phyloP scores from a whole-genome alignment of 2,113 vertebrate species.

The Thunnus thynnus region DNA sequence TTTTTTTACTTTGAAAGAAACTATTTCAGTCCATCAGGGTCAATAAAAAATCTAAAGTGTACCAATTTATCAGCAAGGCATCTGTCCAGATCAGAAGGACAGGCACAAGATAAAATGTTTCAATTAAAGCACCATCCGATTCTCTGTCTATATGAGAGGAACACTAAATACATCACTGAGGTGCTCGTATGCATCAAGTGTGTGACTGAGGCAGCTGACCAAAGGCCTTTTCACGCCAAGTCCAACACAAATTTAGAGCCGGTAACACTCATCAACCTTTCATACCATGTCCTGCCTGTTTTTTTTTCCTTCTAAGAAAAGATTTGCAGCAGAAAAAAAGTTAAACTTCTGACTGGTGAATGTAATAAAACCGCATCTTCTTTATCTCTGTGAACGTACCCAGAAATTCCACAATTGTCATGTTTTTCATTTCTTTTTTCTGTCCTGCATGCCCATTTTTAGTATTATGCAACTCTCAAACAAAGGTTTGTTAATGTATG shows the following conservation, averaged over 20 bases:
- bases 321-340: conserved; percentile 4
- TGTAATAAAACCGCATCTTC: neutral
- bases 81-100: conserved; percentile 29
- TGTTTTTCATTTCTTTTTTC: neutral
- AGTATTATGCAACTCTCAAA: conserved; percentile 21
- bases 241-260: conserved; percentile 25
- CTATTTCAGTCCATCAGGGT: neutral
- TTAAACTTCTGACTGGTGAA: neutral
- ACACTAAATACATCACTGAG: conserved; percentile 45
- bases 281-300: conserved; percentile 2
- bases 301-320: neutral
- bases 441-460: neutral
- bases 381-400: conserved; percentile 7
- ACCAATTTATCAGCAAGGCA: conserved; percentile 42
- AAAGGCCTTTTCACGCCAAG: conserved; percentile 52
- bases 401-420: neutral
- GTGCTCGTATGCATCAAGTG: conserved; percentile 8
- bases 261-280: conserved; percentile 10
- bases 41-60: conserved; percentile 16
- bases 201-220: conserved; percentile 46
- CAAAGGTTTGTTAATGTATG: conserved; percentile 25
- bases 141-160: conserved; percentile 28
- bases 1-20: conserved; percentile 17
- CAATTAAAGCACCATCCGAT: conserved; percentile 44
- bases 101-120: conserved; percentile 65